Evolutionary conservation across 1,140 invertebrate genomes (phyloP).

Genomic region (Apolygus lucorum): DNA sequence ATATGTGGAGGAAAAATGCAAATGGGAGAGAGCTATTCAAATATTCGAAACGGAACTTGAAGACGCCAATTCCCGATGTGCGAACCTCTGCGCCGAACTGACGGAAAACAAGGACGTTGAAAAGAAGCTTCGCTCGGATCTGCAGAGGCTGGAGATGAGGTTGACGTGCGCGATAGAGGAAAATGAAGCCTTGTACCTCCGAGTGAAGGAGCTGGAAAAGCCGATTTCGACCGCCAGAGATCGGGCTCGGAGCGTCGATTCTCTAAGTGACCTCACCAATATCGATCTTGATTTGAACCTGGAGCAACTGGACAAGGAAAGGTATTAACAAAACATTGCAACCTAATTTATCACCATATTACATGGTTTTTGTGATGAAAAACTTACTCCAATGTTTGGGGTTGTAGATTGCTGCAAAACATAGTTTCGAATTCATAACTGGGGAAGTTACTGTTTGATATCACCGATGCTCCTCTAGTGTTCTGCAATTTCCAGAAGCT

Average conservation of each 20-base stretch:
- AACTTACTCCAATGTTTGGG: too few relatives aligned
- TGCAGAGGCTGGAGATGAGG: conserved; percentile 37
- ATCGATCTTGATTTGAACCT: conserved; percentile 66
- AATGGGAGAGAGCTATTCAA: conserved; percentile 53
- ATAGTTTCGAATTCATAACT: too few relatives aligned
- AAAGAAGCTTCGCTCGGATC: conserved; percentile 36
- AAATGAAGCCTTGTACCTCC: conserved; percentile 60
- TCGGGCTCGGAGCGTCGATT: conserved; percentile 59
- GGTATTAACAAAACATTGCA: too few relatives aligned
- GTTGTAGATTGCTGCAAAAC: too few relatives aligned
- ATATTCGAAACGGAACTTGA: conserved; percentile 52
- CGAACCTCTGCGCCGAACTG: conserved; percentile 51
- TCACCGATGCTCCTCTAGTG: too few relatives aligned
- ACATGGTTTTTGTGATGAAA: too few relatives aligned
- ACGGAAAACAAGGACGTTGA: conserved; percentile 47
- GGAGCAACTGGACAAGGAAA: conserved; percentile 60
- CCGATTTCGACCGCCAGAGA: conserved; percentile 36
- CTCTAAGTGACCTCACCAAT: conserved; percentile 69
- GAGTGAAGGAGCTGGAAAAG: conserved; percentile 57
- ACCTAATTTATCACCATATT: too few relatives aligned
- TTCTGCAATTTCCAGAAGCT: too few relatives aligned
- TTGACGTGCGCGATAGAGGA: conserved; percentile 61
- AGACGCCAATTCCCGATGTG: conserved; percentile 52
- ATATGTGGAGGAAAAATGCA: conserved; percentile 46
- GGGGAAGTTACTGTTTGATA: too few relatives aligned